phyloP scores from a whole-genome alignment of 2,113 vertebrate genomes.

The Puffinus mauretanicus region DNA sequence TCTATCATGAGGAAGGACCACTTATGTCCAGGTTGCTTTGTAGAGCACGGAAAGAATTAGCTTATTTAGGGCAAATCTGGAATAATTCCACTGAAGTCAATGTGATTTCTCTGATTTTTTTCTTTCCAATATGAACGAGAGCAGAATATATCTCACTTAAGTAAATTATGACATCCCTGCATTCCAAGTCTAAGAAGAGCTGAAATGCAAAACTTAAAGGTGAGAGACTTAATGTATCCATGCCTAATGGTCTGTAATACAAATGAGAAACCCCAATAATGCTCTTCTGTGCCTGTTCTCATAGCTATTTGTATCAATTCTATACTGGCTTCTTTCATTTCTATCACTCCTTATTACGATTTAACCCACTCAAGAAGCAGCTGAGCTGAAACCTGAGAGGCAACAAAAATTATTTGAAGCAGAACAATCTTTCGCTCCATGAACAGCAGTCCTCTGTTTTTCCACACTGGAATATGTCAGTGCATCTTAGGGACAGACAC shows the following conservation, averaged over 20 bases:
- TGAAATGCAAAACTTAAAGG: slow-evolving; percentile 51
- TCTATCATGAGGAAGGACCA: neutral
- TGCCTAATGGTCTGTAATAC: slow-evolving; percentile 65
- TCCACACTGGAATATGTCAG: neutral
- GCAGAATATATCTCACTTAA: neutral
- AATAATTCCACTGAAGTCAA: neutral
- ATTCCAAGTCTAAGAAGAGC: neutral
- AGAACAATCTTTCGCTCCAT: neutral
- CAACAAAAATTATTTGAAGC: slow-evolving; percentile 21
- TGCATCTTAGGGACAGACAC: slow-evolving; percentile 12
- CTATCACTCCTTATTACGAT: slow-evolving; percentile 15
- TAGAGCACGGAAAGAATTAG: neutral
- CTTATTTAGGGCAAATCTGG: neutral
- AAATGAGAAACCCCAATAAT: slow-evolving; percentile 65
- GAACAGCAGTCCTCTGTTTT: neutral
- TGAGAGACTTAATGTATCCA: slow-evolving; percentile 47
- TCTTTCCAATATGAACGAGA: neutral
- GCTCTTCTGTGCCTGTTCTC: slow-evolving; percentile 42
- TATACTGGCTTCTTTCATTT: slow-evolving; percentile 38
- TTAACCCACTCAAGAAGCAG: slow-evolving; percentile 52
- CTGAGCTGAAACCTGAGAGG: slow-evolving; percentile 45
- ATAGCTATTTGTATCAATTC: slow-evolving; percentile 46
- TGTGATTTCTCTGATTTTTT: neutral
- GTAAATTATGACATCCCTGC: neutral
- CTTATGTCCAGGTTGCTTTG: neutral